Percentiles rank a stretch among this genome's conserved stretches.
phyloP scores from a whole-genome alignment of 35 echinoderm and acorn worm species.

The Hemicentrotus pulcherrimus region DNA sequence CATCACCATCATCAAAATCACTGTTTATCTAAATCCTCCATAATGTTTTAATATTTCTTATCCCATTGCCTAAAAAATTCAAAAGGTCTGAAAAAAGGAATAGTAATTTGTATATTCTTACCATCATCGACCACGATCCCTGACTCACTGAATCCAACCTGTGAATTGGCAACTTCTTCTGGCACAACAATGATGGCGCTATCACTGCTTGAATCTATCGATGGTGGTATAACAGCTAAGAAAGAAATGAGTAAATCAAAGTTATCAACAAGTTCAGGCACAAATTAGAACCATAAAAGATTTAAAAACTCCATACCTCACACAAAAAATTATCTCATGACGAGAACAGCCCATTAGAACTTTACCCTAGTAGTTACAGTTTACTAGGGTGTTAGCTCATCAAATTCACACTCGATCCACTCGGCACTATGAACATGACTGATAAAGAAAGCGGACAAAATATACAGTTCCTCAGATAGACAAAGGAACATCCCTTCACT shows the following conservation, averaged over 20 bases:
- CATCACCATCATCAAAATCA: not conserved
- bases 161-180: constrained; percentile 91
- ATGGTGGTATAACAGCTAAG: constrained; percentile 64
- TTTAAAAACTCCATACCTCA: too few relatives aligned
- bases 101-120: constrained; percentile 26
- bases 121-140: constrained; percentile 76
- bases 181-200: constrained; percentile 78
- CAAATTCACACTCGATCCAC: too few relatives aligned
- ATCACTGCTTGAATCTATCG: constrained; percentile 52
- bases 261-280: not conserved
- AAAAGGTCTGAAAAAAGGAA: not conserved
- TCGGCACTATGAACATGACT: too few relatives aligned
- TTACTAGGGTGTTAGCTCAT: too few relatives aligned
- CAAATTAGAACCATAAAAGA: too few relatives aligned
- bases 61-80: not conserved
- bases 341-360: too few relatives aligned
- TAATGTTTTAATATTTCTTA: not conserved
- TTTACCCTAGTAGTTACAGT: too few relatives aligned
- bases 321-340: too few relatives aligned
- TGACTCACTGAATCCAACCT: constrained; percentile 78
- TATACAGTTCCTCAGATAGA: too few relatives aligned
- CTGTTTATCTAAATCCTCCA: not conserved
- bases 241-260: not conserved
- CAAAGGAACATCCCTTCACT: too few relatives aligned
- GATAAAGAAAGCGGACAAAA: too few relatives aligned